Base-by-base conservation (phyloP, 2,888 invertebrate species). In the Saturnia japonica region DNA sequence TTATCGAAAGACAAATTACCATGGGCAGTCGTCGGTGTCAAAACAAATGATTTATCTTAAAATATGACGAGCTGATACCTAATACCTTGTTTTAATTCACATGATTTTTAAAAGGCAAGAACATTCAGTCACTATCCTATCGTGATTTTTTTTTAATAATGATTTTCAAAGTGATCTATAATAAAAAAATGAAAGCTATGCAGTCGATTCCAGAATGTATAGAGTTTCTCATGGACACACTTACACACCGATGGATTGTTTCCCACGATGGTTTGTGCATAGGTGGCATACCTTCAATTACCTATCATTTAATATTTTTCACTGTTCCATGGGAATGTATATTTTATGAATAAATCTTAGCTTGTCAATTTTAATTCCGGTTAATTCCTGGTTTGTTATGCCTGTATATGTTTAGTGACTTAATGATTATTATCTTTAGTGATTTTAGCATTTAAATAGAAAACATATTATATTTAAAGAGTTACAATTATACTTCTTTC, bases 241-340 rank as follows among this genome's bases (percentile, higher is more conserved):
- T 81, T 80, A 78, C 78, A 73, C 75, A 74, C 84, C 77, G 79
- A 76, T 85, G 80, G 78, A 72, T 70, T 70, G 74, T 78, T 85
- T 86, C 86, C 83, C 86, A 86, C 86, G 88, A 75, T 80, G 79
- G 80, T 80, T 77, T 69, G 74, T 78, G 76, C 75, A 77, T 75
- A 73, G 68, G 47, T 71, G 68, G 68, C 54, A 73, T 43, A 74
- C 75, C 72, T 75, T 72, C 78, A 80, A 82, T 83, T 83, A 80
- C 78, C 60, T 69, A 64, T 71, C 70, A 75, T 72, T 74, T 73
- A 73, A 73, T 78, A 70, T 72, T 73, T 75, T 72, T 72, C 73
- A 71, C 72, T 75, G 74, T 74, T 75, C 74, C 71, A 72, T 74
- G 70, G 62, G 22, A 11, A 22, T 43, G 11, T 16, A 25, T 64